Evolutionary conservation across 2,888 invertebrate species (phyloP), one percentile per base, ranked within the genome.

Genomic region (Strigamia maritima): DNA sequence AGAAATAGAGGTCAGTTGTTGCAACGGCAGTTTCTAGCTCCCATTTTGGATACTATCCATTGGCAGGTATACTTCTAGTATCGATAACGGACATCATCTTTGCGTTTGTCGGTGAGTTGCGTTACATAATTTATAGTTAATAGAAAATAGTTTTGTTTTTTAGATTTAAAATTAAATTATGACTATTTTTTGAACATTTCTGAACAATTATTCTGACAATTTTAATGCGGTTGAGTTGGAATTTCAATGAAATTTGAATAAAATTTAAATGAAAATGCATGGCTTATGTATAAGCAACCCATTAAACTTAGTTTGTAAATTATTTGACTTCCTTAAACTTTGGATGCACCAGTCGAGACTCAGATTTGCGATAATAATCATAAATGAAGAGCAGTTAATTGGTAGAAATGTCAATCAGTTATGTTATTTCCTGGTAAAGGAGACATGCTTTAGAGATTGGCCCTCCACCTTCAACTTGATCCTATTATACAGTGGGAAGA

Each of bases 1-100:
- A 78, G 35, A 60, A 78, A 78, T 78, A 65, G 78, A 78, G 78
- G 78, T 78, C 78, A 78, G 60, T 44, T 65, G 78, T 78, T 78
- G 60, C 31, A 70, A 26, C 70, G 28, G 26, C 28, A 70, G 70
- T 28, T 70, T 70, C n/a, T 28, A 70, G 70, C 26, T 70, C 70
- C 28, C 70, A 70, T 70, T 70, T 70, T 54, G 54, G 54, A 54
- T 54, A 70, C 28, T 70, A 70, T 70, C 70, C 70, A 70, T 70
- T 70, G 70, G 70, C 70, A 70, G 70, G 70, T 70, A 3, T 70
- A 28, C 70, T 28, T 70, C 2, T 70, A 12, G 16, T 26, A 70
- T 26, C 28, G 28, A 28, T 28, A 70, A 28, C 70, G 28, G 28
- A 70, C 70, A 70, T 8, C 28, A 65, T 8, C n/a, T n/a, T 54